Base-by-base conservation (phyloP, 2,113 vertebrate species). In the Burhinus oedicnemus region DNA sequence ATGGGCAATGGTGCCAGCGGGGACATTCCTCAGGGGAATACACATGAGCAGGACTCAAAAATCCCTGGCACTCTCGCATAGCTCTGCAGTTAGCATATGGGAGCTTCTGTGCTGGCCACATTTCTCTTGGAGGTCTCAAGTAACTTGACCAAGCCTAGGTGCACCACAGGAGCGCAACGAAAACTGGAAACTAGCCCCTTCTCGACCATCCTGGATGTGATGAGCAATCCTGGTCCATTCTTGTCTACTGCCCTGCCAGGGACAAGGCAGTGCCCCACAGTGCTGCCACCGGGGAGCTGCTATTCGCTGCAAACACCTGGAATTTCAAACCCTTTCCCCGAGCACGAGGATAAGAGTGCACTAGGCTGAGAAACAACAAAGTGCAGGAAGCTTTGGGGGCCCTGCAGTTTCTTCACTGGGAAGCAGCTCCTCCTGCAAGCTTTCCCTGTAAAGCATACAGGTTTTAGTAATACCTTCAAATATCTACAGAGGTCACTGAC, bases 181-280 rank as follows among this genome's bases (percentile, higher is more conserved):
- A 47, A 52, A 55, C 2, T 45, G 40, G 40, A 58, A 68, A 84
- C 38, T 1, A 45, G 42, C 13, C 29, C 34, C 27, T 69, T 40
- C 49, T 64, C 4, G 0, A 45, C 25, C 42, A n/a, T 27, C 32
- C 65, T 38, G 36, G 60, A 44, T 40, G 27, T 1, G 1, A 29
- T 17, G 61, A 69, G 36, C n/a, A 8, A 69, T 27, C 54, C 66
- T 26, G 26, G 15, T 34, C 25, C 29, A 4, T 16, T n/a, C 58
- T 29, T 8, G 7, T 5, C 52, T 20, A 7, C 44, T 25, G 44
- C 36, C 36, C 55, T 20, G 49, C 38, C 44, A 30, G 25, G 36
- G n/a, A 29, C 30, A 29, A 58, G 32, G 52, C 42, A 51, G 58
- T 5, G 27, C 38, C 47, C 52, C 2, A 1, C 55, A 15, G 55